Conservation (phyloP, 2,797 vertebrate species). For the Tangara arthus region DNA sequence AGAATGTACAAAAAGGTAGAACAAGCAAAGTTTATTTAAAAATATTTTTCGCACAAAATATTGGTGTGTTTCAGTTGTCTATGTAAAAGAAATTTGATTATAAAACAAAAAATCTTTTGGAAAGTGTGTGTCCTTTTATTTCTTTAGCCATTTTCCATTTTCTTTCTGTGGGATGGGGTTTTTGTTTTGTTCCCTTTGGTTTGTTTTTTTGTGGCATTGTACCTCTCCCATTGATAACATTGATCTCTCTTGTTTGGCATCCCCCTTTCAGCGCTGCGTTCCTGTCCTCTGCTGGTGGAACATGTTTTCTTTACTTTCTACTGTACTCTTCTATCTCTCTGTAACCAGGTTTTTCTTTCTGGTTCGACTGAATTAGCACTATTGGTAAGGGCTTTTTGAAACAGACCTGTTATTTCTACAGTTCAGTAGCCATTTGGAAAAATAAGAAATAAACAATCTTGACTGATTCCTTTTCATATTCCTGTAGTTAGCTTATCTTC, state of each 20-base stretch:
- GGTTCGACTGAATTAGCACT: neutral
- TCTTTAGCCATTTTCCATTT: slow-evolving; percentile 25
- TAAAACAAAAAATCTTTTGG: slow-evolving; percentile 76
- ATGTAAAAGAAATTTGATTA: slow-evolving; percentile 78
- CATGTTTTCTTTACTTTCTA: neutral
- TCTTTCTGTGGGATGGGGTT: neutral
- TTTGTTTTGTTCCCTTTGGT: neutral
- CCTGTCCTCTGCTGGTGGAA: slow-evolving; percentile 31
- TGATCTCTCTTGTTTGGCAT: neutral
- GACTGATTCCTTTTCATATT: neutral
- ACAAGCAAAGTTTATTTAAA: slow-evolving; percentile 81
- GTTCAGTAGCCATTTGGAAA: neutral
- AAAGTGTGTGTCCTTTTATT: slow-evolving; percentile 72
- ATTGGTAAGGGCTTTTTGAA: neutral
- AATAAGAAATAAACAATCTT: neutral
- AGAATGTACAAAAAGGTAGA: slow-evolving; percentile 78
- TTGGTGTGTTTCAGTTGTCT: slow-evolving; percentile 79
- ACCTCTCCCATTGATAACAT: neutral
- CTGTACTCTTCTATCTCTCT: neutral
- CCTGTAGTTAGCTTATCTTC: neutral
- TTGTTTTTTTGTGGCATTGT: neutral
- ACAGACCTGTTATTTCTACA: neutral
- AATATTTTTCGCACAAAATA: slow-evolving; percentile 81
- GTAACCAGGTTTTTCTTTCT: neutral
- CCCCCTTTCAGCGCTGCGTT: neutral